Evolutionary conservation across 2,888 invertebrate genomes (phyloP).

Genomic region (Eilema griseolum): DNA sequence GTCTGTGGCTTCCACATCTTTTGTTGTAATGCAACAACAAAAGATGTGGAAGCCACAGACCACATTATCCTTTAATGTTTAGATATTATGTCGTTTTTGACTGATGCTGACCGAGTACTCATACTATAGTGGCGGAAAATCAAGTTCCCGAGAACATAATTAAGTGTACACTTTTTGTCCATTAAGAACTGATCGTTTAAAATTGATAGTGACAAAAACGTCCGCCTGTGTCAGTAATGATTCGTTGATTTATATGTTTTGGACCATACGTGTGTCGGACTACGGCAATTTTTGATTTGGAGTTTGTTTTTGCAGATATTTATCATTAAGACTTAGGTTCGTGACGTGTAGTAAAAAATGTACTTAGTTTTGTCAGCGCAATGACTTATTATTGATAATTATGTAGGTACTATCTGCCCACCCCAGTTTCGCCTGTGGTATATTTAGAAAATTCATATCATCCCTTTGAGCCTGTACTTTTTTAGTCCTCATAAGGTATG

Average conservation of each 20-base stretch:
- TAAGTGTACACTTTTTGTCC: slow-evolving; percentile 32
- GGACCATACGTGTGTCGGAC: slow-evolving; percentile 17
- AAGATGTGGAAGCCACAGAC: neutral
- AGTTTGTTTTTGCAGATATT: slow-evolving; percentile 31
- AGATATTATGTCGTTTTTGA: neutral
- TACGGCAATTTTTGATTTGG: slow-evolving; percentile 35
- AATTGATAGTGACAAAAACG: slow-evolving; percentile 40
- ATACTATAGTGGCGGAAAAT: slow-evolving; percentile 5
- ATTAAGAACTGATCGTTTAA: slow-evolving; percentile 26
- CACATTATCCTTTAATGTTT: neutral
- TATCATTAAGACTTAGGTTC: slow-evolving; percentile 16
- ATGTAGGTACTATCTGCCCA: no score
- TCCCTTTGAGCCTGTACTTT: no score
- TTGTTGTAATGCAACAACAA: neutral
- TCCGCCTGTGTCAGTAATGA: slow-evolving; percentile 30
- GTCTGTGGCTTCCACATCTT: neutral
- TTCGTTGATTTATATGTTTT: slow-evolving; percentile 45
- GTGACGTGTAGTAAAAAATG: slow-evolving; percentile 26
- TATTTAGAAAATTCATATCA: no score
- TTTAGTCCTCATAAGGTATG: no score
- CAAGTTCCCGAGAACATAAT: slow-evolving; percentile 24
- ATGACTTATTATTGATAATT: no score
- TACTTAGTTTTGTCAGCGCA: neutral
- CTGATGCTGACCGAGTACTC: neutral
- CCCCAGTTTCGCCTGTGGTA: no score